Evolutionary conservation across 2,888 invertebrate genomes (phyloP), one percentile per base, ranked within the genome.

Genomic region (Pollenia amentaria): DNA sequence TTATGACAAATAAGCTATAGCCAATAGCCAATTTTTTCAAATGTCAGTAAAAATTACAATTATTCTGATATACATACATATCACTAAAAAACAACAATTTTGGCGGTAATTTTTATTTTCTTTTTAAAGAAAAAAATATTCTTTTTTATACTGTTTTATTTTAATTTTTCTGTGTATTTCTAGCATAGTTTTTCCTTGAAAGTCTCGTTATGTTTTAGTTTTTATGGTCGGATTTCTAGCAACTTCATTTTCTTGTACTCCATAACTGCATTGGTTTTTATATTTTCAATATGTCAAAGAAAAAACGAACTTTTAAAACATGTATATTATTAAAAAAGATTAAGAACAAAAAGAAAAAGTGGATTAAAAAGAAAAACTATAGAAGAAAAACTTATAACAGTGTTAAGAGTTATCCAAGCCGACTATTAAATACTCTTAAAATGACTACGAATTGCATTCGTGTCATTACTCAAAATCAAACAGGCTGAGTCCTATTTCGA

Each of bases 201-300:
- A 62, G 11, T 16, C 29, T 51, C 48, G 29, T 60, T 40, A 64
- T 57, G n/a, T 18, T 40, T 69, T 40, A 64, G 10, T 38, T 40
- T 51, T 51, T 29, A 18, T 72, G 70, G 40, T 55, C 18, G 6
- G 42, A 42, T 16, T 53, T 60, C 29, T 16, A 18, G 29, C 46
- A 60, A 60, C 16, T 48, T 21, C 9, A 40, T 69, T 75, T 62
- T 75, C 48, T 62, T 62, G n/a, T 38, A 29, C 12, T 64, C 40
- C 10, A 65, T 65, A 73, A 73, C 73, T 73, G 65, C 73, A 81
- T 81, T 72, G 65, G 72, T 73, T 73, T 73, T 73, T 40, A 72
- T 44, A 64, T 44, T 65, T 80, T 48, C 10, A 64, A 64, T 29
- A 72, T 72, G 72, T 72, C 64, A 72, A 80, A 64, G 29, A n/a